These are phyloP conservation scores for Mnemiopsis leidyi DNA, from an alignment of 37 sponge, comb jelly and placozoan species.

Conservation along the genomic window DNA sequence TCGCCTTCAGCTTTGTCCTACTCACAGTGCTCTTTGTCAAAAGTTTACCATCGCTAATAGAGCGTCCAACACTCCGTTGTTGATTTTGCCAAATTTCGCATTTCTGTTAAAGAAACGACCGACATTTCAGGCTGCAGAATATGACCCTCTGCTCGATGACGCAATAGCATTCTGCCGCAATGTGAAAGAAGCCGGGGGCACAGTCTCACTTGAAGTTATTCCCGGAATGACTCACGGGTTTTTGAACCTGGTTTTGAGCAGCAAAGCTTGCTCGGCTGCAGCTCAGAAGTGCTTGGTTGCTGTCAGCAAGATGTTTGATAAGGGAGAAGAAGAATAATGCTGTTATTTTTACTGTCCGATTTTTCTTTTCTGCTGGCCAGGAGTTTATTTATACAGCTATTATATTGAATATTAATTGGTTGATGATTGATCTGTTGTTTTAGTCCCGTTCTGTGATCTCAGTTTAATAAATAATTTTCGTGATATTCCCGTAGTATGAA, in stretches of 20 bases:
- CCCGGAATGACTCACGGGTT: conserved; percentile 43
- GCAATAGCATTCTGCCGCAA: conserved; percentile 75
- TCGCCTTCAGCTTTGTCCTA: no score
- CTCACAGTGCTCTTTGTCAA: no score
- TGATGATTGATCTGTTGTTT: no score
- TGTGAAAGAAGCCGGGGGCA: conserved; percentile 67
- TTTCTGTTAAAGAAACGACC: no score
- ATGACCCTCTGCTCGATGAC: conserved; percentile 90
- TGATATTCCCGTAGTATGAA: neutral
- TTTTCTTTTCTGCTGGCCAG: neutral
- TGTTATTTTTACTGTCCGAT: neutral
- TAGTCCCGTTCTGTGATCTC: neutral
- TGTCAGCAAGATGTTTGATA: neutral
- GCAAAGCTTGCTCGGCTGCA: neutral
- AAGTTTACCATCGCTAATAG: no score
- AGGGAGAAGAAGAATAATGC: neutral
- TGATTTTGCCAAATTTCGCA: no score
- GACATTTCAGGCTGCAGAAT: conserved; percentile 72
- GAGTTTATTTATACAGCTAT: neutral
- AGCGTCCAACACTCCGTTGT: no score
- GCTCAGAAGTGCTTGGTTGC: neutral
- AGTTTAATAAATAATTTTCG: neutral
- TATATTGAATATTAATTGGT: no score
- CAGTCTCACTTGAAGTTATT: neutral
- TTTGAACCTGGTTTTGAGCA: conserved; percentile 16